Base-by-base conservation (phyloP, 2,888 invertebrate species). In the Epirrhoe alternata region DNA sequence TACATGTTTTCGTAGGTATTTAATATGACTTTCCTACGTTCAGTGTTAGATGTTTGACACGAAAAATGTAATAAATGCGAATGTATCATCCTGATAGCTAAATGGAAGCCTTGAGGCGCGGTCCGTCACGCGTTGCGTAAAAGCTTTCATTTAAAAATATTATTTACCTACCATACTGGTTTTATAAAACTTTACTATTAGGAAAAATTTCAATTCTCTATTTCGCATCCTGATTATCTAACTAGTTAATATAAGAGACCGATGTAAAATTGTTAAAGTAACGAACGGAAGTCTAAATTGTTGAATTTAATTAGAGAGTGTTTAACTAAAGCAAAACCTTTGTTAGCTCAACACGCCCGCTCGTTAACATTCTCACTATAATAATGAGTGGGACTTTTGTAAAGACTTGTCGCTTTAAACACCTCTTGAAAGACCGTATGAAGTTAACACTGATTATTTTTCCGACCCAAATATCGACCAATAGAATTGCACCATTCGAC, bases 311-410 rank as follows among this genome's bases (percentile, higher is more conserved):
- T 55, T 69, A 74, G 63, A 61, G 45, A 30, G 56, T 60, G 53
- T 54, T 45, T 49, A 61, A 61, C 62, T 53, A 64, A 71, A 73
- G 49, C 73, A 69, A 71, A 70, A 71, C 68, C 71, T 68, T 71
- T 79, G 78, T 80, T 80, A 76, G 78, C 70, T 50, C 77, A 76
- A 79, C 80, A 77, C 74, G 75, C 72, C 52, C 74, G 74, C 76
- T 83, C 77, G 78, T 80, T 82, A 81, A 73, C 76, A 72, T 71
- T 73, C 61, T 52, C 68, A 70, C 65, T 70, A 68, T 72, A 75
- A 74, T 77, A 70, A 72, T 77, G 74, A 74, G 72, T 69, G 59
- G 72, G 72, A 69, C 68, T 76, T 78, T 79, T 77, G 79, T 81
- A 35, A n/a, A 16, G 50, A 14, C 52, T 53, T 59, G 31, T 58